These are phyloP conservation scores for Amphiduros pacificus DNA, from an alignment of 2,888 invertebrate species.

Conservation along the genomic window DNA sequence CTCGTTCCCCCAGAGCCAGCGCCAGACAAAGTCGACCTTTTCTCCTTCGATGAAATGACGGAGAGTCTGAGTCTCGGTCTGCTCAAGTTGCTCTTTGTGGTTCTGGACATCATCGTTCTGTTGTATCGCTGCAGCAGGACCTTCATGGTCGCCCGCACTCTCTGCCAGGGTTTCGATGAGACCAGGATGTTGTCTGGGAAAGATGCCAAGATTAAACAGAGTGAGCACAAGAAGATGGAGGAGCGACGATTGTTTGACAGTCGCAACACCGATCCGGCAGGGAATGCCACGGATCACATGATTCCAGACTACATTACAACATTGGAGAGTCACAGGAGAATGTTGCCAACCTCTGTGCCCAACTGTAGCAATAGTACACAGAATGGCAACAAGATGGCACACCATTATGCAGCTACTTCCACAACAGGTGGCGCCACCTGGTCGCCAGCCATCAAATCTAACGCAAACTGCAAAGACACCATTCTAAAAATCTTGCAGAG, in stretches of 20 bases:
- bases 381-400: background rate
- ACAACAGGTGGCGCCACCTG: too few species aligned
- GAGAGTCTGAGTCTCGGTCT: conserved; percentile 16
- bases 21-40: background rate
- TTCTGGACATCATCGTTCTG: conserved; percentile 27
- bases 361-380: background rate
- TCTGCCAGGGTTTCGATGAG: conserved; percentile 24
- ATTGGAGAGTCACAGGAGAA: background rate
- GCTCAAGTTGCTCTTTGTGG: conserved; percentile 26
- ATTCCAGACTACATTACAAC: background rate
- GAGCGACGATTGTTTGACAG: background rate
- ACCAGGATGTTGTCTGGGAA: background rate
- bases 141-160: conserved; percentile 20
- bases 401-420: too few species aligned
- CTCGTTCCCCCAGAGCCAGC: background rate
- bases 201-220: background rate
- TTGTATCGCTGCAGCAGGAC: conserved; percentile 28
- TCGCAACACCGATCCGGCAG: background rate
- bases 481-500: background rate
- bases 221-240: background rate
- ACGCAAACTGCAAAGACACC: background rate
- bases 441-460: background rate
- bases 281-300: background rate
- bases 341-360: background rate
- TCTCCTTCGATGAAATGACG: conserved; percentile 18